Base-by-base conservation (phyloP, 2,888 invertebrate species). In the Glyphotaelius pellucidus region DNA sequence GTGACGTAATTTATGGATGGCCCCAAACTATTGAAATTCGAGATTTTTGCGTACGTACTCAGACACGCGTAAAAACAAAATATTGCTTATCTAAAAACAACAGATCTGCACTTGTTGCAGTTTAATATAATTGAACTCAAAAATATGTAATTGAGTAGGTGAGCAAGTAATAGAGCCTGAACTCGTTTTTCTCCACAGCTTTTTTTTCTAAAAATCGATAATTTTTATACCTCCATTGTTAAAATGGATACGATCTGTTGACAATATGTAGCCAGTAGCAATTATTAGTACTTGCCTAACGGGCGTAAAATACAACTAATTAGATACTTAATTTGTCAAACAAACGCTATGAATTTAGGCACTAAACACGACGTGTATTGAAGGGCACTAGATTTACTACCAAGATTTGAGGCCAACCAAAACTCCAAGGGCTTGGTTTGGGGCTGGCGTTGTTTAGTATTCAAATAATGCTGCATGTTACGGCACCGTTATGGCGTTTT, bases 381-480 rank as follows among this genome's bases (percentile, higher is more conserved):
- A 25, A 67, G 67, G 25, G 67, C 25, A n/a, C 9, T 67, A 67
- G 67, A 67, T 67, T 67, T 25, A 67, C 67, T 25, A 67, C 25
- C 67, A 67, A 83, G 83, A 32, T 38, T 83, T 12, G 86, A 42
- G 86, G 86, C 30, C 86, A 86, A 42, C n/a, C 42, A n/a, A 25
- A 30, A 30, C 42, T 38, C 85, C n/a, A 42, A 38, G 85, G 42
- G 25, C n/a, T 32, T 25, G 25, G 42, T 38, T 38, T 83, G 32
- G 31, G 83, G 83, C 14, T 84, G 4, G 84, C 14, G 12, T 35
- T 35, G 11, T 31, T n/a, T 67, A 67, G 52, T 67, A n/a, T n/a
- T 67, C 67, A 67, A 67, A 67, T 67, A 67, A 67, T 79, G 35
- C 15, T 80, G 88, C 88, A 89, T 89, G 32, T 79, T 12, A 80